These are phyloP conservation scores for Drosophila pachea DNA, from an alignment of 1,140 invertebrate species.

Conservation along the genomic window DNA sequence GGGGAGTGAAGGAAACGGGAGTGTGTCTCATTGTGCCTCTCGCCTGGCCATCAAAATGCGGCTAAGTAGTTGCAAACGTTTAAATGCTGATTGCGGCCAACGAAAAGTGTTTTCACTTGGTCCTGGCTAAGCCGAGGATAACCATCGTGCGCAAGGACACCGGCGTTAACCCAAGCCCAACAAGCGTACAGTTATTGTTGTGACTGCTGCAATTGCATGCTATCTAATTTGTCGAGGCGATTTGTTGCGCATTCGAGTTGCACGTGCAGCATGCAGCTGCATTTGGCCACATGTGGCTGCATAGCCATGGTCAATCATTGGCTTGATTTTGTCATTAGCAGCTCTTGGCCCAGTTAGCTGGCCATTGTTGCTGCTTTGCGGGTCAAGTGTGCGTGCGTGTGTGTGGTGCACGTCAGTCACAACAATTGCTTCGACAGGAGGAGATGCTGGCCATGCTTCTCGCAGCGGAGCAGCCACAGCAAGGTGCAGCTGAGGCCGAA, in stretches of 20 bases:
- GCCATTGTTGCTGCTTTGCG: constrained; percentile 54
- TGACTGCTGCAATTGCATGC: not conserved
- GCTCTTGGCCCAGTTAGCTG: constrained; percentile 20
- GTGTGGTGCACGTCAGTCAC: constrained; percentile 35
- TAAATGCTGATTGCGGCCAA: constrained; percentile 61
- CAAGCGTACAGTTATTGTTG: constrained; percentile 13
- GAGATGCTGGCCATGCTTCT: constrained; percentile 12
- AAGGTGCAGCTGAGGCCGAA: constrained; percentile 54
- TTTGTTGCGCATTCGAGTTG: constrained; percentile 9
- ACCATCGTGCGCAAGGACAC: not conserved
- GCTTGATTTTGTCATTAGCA: constrained; percentile 22
- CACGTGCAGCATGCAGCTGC: not conserved
- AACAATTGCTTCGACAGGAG: constrained; percentile 49
- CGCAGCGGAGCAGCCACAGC: not conserved
- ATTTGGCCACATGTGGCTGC: not conserved
- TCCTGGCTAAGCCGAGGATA: not conserved
- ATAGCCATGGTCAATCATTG: constrained; percentile 13
- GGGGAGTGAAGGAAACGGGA: constrained; percentile 55
- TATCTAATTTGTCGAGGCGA: constrained; percentile 21
- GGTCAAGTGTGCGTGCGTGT: constrained; percentile 56
- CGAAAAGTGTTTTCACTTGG: constrained; percentile 32
- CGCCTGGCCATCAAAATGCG: constrained; percentile 58
- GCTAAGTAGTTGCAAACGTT: constrained; percentile 71
- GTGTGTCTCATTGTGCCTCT: constrained; percentile 66
- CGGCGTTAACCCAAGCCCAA: constrained; percentile 17